A percentile compares a stretch with the other conserved stretches of the same genome.
Evolutionary conservation across 2,113 vertebrate genomes (phyloP).

Genomic region (Zonotrichia leucophrys): DNA sequence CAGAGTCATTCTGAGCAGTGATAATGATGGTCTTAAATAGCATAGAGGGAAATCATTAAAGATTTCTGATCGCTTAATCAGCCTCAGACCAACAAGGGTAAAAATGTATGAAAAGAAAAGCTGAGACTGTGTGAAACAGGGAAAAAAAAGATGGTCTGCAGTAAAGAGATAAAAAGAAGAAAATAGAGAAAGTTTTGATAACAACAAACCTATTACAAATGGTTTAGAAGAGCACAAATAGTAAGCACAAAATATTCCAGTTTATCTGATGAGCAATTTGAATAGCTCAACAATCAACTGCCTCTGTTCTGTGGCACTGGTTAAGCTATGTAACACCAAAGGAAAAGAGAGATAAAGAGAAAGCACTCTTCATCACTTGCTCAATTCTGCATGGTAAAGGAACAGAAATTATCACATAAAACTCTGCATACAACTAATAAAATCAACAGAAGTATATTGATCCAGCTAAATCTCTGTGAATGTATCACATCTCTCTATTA

Average conservation of each 20-base stretch:
- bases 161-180: background rate
- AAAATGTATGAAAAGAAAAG: background rate
- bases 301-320: background rate
- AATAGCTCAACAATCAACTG: background rate
- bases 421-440: background rate
- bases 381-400: background rate
- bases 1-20: background rate
- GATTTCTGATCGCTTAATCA: too few relatives aligned
- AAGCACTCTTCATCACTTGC: background rate
- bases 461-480: background rate
- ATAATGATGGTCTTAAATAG: background rate
- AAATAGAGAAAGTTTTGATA: background rate
- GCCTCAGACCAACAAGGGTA: background rate
- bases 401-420: background rate
- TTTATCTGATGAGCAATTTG: background rate
- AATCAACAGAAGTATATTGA: background rate
- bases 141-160: accelerated
- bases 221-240: background rate
- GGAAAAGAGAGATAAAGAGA: background rate
- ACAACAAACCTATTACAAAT: background rate
- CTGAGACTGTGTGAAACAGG: background rate
- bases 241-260: background rate
- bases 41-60: background rate
- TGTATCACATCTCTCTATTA: background rate
- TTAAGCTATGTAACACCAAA: background rate